Evolutionary conservation across 2,113 vertebrate genomes (phyloP), one percentile per base, ranked within the genome.

Genomic region (Anoura caudifer): DNA sequence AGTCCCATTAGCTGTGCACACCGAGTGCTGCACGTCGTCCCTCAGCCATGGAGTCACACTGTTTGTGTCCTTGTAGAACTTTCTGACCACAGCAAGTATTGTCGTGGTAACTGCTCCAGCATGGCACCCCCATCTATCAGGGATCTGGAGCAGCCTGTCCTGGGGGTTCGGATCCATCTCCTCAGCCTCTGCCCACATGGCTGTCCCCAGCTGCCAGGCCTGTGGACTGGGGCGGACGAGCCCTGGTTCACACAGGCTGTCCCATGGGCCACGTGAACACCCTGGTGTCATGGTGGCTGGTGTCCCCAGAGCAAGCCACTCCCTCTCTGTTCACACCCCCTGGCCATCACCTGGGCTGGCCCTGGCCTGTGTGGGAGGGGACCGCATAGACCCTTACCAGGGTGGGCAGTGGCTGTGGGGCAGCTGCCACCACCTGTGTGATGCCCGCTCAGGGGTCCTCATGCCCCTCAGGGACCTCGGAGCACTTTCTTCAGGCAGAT

Each of bases 221-320:
- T n/a, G 72, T 2, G 12, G 43, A 33, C 59, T 41, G 3, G 20
- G 73, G 73, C 15, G 0, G 20, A 22, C 11, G 3, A 63, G 70
- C 54, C 70, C 38, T n/a, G 33, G 20, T 33, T 59, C 33, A 8
- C 1, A 0, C 8, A 0, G 70, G 41, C 47, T 43, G 7, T 36
- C 86, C 45, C 38, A 2, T 33, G 36, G 38, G 72, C 33, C 73
- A 19, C 16, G 22, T 0, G 22, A n/a, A 17, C 1, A 0, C 52
- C n/a, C n/a, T 61, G 4, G 56, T 28, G 19, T 38, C 7, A 3
- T 63, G 24, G 45, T 33, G 45, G 59, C 75, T 52, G 45, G 45
- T 67, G 26, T 31, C 17, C 56, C 73, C n/a, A 41, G 45, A 79
- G 17, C 43, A 33, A 75, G 54, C 38, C 10, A n/a, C 38, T 43